Percentiles rank a stretch among this genome's conserved stretches.
These are phyloP conservation scores for Diabrotica undecimpunctata DNA, from an alignment of 1,140 invertebrate genomes.

Conservation along the genomic window DNA sequence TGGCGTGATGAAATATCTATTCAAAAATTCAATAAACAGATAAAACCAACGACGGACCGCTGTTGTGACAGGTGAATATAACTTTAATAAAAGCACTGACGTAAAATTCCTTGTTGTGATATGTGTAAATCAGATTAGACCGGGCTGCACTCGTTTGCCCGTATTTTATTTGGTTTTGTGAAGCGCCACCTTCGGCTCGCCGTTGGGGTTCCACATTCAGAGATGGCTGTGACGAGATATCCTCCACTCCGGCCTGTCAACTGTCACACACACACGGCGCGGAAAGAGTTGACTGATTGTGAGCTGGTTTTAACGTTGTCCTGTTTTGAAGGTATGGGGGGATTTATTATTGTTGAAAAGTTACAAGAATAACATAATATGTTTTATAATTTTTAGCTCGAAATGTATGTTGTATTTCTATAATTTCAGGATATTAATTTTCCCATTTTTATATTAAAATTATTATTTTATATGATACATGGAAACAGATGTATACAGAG, in stretches of 20 bases:
- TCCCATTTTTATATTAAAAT: too few species aligned
- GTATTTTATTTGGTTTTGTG: conserved; percentile 19
- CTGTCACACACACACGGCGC: conserved; percentile 1
- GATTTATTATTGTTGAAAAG: too few species aligned
- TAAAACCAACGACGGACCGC: background rate
- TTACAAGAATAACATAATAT: too few species aligned
- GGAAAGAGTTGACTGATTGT: background rate
- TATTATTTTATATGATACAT: too few species aligned
- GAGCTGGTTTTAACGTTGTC: background rate
- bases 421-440: too few species aligned
- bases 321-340: too few species aligned
- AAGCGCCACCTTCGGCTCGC: conserved; percentile 17
- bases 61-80: conserved; percentile 17
- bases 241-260: conserved; percentile 4
- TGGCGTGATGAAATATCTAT: background rate
- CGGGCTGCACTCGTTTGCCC: conserved; percentile 14
- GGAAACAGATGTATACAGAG: too few species aligned
- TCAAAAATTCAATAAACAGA: conserved; percentile 15
- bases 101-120: conserved; percentile 19
- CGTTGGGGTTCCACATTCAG: conserved; percentile 10
- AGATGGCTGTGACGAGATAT: conserved; percentile 10
- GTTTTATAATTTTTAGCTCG: too few species aligned
- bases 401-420: too few species aligned
- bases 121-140: conserved; percentile 21
- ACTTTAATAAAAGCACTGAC: conserved; percentile 19